Evolutionary conservation across 2,113 vertebrate species (phyloP).

Genomic region (Rhadina sibilatrix): DNA sequence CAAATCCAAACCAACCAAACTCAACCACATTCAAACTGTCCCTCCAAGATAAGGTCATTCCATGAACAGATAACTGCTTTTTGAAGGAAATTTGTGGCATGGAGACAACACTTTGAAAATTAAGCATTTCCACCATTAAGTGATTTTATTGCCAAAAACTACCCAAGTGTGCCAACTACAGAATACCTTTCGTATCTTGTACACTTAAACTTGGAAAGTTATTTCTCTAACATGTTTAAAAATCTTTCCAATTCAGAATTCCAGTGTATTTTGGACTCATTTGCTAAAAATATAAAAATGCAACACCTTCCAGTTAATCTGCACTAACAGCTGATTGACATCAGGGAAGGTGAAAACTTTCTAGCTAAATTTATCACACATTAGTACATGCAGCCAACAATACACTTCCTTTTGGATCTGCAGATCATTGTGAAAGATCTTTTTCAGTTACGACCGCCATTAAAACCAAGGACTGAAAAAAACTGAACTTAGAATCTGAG

Average conservation of each 20-base stretch:
- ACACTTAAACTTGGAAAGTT: not conserved
- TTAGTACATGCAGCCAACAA: not conserved
- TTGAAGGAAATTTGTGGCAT: not conserved
- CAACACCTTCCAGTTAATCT: not conserved
- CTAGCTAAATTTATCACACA: not conserved
- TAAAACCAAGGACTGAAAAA: not conserved
- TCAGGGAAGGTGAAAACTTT: not conserved
- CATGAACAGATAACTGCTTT: not conserved
- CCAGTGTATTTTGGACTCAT: not conserved
- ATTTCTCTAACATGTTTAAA: not conserved
- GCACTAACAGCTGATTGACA: not conserved
- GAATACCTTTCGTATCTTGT: not conserved
- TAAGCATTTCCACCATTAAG: not conserved
- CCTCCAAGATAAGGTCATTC: not conserved
- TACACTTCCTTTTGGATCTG: not conserved
- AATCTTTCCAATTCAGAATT: not conserved
- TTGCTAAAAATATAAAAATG: not conserved
- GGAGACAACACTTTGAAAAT: not conserved
- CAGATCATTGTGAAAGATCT: not conserved
- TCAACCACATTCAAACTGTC: not conserved
- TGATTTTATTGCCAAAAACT: not conserved
- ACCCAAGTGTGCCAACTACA: not conserved
- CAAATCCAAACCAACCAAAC: not conserved
- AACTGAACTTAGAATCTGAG: not conserved
- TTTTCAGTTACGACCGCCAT: not conserved